A percentile compares a stretch with the other conserved stretches of the same genome.
Conservation (phyloP, 2,113 vertebrate genomes). For the Oreochromis spilurus region DNA sequence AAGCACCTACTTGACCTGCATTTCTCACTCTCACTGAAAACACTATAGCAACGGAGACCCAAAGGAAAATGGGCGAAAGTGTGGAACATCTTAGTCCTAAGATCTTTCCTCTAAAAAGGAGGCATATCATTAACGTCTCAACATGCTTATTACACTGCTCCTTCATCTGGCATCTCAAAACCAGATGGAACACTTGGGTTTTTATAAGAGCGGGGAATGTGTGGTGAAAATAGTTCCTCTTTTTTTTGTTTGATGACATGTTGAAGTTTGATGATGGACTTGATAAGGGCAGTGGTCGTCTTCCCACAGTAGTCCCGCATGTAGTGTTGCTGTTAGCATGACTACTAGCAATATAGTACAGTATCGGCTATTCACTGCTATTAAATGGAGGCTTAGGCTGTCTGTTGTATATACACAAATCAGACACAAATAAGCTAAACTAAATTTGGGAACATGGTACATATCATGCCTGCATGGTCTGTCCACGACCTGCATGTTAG, state of each 20-base stretch:
- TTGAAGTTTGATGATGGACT: background rate
- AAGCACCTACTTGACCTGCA: background rate
- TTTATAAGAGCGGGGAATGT: background rate
- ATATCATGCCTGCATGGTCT: background rate
- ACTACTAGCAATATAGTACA: background rate
- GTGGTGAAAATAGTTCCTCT: background rate
- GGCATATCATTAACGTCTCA: slow-evolving; percentile 66
- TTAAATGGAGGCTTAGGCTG: background rate
- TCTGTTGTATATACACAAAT: background rate
- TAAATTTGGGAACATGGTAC: background rate
- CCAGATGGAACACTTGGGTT: slow-evolving; percentile 52
- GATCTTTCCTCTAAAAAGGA: slow-evolving; percentile 45
- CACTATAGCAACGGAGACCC: background rate
- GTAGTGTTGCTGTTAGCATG: background rate
- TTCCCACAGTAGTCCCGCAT: background rate
- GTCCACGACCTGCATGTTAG: background rate
- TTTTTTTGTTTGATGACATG: slow-evolving; percentile 13
- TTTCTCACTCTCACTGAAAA: slow-evolving; percentile 32
- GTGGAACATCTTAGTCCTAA: slow-evolving; percentile 67
- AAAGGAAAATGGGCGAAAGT: background rate
- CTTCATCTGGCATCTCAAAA: slow-evolving; percentile 47
- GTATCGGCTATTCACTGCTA: background rate
- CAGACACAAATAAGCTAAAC: background rate
- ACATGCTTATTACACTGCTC: slow-evolving; percentile 64
- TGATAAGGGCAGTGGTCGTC: background rate